phyloP scores from a whole-genome alignment of 2,797 vertebrate genomes.

The Vipera latastei region DNA sequence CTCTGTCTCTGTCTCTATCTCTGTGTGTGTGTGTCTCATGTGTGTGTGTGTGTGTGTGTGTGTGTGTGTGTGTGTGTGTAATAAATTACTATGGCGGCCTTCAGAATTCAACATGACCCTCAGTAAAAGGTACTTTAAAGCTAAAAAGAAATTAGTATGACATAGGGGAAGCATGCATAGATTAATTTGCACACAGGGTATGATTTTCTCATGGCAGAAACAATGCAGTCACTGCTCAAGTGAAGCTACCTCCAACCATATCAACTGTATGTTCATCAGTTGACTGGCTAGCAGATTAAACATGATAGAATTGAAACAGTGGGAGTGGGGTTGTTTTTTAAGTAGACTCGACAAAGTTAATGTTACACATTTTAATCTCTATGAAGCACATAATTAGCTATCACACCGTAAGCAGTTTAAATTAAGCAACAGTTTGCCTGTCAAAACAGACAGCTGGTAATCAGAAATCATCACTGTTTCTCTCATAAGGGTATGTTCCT shows the following conservation, averaged over 20 bases:
- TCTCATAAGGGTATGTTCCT: neutral
- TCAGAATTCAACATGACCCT: neutral
- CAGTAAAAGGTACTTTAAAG: neutral
- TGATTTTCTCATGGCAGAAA: neutral
- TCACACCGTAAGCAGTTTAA: constrained; percentile 13
- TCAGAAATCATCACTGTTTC: constrained; percentile 6
- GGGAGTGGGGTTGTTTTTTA: neutral
- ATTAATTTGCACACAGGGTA: constrained; percentile 16
- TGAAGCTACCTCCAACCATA: neutral
- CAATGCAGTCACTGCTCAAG: neutral
- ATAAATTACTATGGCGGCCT: neutral
- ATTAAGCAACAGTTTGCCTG: constrained; percentile 1
- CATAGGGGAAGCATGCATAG: neutral
- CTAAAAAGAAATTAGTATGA: constrained; percentile 4
- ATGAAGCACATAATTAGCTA: constrained; percentile 15
- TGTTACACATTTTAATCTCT: neutral
- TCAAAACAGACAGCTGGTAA: constrained; percentile 4
- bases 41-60: no score
- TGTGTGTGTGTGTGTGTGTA: no score
- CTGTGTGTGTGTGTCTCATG: no score
- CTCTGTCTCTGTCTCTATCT: no score
- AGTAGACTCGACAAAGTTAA: neutral
- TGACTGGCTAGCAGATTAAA: constrained; percentile 31
- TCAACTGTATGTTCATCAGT: neutral
- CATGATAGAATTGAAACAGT: constrained; percentile 5